A percentile compares a stretch with the other conserved stretches of the same genome.
These are phyloP conservation scores for Copidosoma aretas DNA, from an alignment of 2,888 invertebrate genomes.

Conservation along the genomic window DNA sequence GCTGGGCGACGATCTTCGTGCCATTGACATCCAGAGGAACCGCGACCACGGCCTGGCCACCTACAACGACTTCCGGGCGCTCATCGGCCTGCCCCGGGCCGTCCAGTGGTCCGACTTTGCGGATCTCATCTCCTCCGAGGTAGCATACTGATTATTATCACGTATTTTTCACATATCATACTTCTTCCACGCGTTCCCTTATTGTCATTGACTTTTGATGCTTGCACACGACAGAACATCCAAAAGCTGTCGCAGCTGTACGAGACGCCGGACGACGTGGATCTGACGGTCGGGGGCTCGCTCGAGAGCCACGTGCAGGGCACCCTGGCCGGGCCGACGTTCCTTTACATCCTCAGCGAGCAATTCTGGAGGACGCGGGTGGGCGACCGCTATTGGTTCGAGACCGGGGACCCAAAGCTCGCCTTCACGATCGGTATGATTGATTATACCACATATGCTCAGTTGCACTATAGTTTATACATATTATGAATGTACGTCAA, in stretches of 20 bases:
- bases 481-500: no score
- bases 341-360: conserved; percentile 84
- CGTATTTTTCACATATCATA: no score
- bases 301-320: conserved; percentile 79
- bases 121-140: conserved; percentile 48
- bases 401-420: conserved; percentile 69
- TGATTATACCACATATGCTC: no score
- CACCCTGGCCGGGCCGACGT: conserved; percentile 84
- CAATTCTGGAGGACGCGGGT: conserved; percentile 86
- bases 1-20: conserved; percentile 81
- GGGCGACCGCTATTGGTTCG: conserved; percentile 88
- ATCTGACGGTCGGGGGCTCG: conserved; percentile 84
- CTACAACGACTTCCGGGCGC: conserved; percentile 79
- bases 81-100: conserved; percentile 77
- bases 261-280: conserved; percentile 80
- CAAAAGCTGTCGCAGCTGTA: conserved; percentile 71
- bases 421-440: conserved; percentile 75
- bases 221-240: conserved; percentile 66
- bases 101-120: conserved; percentile 73
- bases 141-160: no score
- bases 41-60: conserved; percentile 85
- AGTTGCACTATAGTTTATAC: no score
- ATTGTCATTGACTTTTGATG: no score
- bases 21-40: conserved; percentile 84
- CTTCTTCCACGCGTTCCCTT: background rate